Conservation (phyloP, 2,113 vertebrate genomes). For the Garra rufa region DNA sequence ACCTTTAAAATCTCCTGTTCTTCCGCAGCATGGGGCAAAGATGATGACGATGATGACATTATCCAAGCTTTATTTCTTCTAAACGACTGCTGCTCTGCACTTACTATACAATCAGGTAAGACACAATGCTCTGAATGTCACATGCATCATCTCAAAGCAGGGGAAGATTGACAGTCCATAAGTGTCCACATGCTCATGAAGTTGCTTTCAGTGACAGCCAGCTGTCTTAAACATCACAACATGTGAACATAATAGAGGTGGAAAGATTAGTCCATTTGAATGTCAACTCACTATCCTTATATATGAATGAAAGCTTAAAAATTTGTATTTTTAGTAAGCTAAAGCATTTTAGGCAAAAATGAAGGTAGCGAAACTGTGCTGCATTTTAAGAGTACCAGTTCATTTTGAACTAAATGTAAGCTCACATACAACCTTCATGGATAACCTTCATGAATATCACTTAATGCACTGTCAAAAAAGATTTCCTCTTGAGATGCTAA, state of each 20-base stretch:
- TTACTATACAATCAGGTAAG: neutral
- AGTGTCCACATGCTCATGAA: neutral
- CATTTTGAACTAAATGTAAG: neutral
- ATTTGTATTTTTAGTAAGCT: neutral
- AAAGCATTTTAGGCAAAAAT: too few species aligned
- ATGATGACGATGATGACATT: slow-evolving; percentile 51
- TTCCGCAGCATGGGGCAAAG: neutral
- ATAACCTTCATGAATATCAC: neutral
- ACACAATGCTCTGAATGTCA: slow-evolving; percentile 12
- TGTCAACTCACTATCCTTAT: neutral
- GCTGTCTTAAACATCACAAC: neutral
- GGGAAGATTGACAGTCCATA: neutral
- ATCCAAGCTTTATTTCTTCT: slow-evolving; percentile 60
- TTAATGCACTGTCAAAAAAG: neutral
- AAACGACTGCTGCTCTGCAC: slow-evolving; percentile 8
- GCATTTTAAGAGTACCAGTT: neutral
- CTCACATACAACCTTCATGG: neutral
- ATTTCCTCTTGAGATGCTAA: neutral
- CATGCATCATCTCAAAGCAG: slow-evolving; percentile 6
- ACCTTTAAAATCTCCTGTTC: slow-evolving; percentile 55
- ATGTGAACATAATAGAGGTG: slow-evolving; percentile 1
- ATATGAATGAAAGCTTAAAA: neutral
- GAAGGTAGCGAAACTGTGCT: neutral
- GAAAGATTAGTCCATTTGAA: neutral
- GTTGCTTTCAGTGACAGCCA: neutral